A percentile compares a stretch with the other conserved stretches of the same genome.
These are phyloP conservation scores for Zosterops borbonicus DNA, from an alignment of 2,113 vertebrate species.

Conservation along the genomic window DNA sequence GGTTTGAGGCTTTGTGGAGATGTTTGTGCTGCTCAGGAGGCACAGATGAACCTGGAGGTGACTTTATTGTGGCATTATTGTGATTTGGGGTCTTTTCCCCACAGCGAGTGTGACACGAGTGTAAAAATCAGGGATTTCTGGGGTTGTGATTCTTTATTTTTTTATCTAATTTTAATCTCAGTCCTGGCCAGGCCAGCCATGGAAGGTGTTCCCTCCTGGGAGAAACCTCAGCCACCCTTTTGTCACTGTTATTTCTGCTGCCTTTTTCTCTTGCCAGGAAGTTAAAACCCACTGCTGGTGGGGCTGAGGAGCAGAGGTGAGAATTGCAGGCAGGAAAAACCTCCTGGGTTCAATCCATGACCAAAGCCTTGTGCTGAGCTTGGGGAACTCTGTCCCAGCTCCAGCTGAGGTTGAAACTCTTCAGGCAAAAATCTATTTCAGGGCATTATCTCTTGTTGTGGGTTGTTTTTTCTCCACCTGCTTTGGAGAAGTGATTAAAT, in stretches of 20 bases:
- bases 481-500: neutral
- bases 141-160: neutral
- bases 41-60: neutral
- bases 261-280: neutral
- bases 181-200: neutral
- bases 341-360: neutral
- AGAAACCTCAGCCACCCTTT: neutral
- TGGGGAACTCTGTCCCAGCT: accelerated
- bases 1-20: neutral
- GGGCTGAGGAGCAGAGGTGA: neutral
- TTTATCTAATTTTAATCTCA: neutral
- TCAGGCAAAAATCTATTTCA: neutral
- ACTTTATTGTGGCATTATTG: accelerated
- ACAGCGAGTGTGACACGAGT: accelerated
- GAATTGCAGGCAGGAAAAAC: neutral
- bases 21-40: neutral
- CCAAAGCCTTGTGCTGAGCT: neutral
- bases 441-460: neutral
- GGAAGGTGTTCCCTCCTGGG: neutral
- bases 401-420: neutral
- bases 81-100: accelerated
- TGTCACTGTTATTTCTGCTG: neutral
- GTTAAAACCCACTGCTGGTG: neutral
- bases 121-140: neutral
- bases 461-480: neutral